Conservation (phyloP, 2,797 vertebrate species). For the Clangula hyemalis region DNA sequence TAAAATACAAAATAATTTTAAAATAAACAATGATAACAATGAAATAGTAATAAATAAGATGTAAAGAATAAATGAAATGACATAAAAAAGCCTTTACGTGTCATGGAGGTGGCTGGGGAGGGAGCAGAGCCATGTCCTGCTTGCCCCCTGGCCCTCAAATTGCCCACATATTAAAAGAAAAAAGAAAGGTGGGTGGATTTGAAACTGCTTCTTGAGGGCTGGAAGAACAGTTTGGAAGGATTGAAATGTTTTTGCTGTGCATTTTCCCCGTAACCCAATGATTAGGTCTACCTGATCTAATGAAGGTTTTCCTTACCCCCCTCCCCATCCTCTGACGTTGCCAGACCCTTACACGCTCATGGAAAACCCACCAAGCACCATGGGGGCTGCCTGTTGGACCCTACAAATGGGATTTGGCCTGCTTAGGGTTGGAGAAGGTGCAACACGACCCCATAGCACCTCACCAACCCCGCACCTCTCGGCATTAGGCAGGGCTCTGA, state of each 20-base stretch:
- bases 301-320: slow-evolving; percentile 34
- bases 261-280: slow-evolving; percentile 11
- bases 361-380: background rate
- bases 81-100: too few species aligned
- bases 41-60: too few species aligned
- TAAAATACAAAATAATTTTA: too few species aligned
- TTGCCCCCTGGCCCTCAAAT: background rate
- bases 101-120: too few species aligned
- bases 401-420: background rate
- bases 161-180: background rate
- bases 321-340: background rate
- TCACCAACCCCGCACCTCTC: background rate
- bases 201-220: slow-evolving; percentile 37
- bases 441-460: background rate
- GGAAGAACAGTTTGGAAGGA: slow-evolving; percentile 42
- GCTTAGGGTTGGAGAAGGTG: background rate
- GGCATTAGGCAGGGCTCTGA: background rate
- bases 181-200: background rate
- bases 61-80: too few species aligned
- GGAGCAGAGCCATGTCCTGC: too few species aligned
- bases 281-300: slow-evolving; percentile 53
- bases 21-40: too few species aligned
- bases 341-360: background rate
- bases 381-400: background rate
- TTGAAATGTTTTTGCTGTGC: slow-evolving; percentile 43